Base-by-base conservation (phyloP, 2,113 vertebrate species). In the Gadus macrocephalus region DNA sequence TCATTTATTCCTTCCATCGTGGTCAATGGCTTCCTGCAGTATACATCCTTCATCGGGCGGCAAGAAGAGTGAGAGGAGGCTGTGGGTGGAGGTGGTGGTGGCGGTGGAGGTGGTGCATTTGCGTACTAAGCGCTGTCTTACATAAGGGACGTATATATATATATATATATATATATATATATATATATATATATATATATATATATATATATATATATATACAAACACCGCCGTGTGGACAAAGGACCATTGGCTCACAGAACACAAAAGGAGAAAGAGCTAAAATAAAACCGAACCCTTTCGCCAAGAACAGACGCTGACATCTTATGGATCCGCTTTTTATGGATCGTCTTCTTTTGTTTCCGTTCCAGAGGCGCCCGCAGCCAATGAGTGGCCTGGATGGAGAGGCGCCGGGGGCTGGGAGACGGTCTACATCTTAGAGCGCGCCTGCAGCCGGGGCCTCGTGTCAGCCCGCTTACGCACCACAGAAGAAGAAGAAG, bases 11-110 rank as follows among this genome's bases (percentile, higher is more conserved):
- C 53, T 55, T 3, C 16, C 5, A 8, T 59, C 74, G 71, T 76
- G 74, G 78, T 71, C 31, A 74, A 62, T 28, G 53, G 71, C 49
- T 71, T 83, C 83, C 83, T 69, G 55, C 82, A 83, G 78, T 12
- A 80, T 67, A 67, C 61, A 53, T 4, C 60, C 64, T 85, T 85
- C 73, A 81, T 86, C 78, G 72, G 83, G 75, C 49, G 77, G 66
- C 73, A 56, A 9, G 72, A 76, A 77, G 73, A 80, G 53, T 55
- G 53, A 4, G 53, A 55, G 15, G 42, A 49, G 42, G 25, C 11
- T 25, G 22, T 25, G 20, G 61, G 61, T 27, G 61, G 61, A 16
- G n/a, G 55, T 58, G 60, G 38, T 42, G 38, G 42, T 49, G 42
- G 42, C 19, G 19, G 60, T 5, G 20, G 19, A 20, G 61, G 19